Evolutionary conservation across 2,113 vertebrate genomes (phyloP).

Genomic region (Xyrauchen texanus): DNA sequence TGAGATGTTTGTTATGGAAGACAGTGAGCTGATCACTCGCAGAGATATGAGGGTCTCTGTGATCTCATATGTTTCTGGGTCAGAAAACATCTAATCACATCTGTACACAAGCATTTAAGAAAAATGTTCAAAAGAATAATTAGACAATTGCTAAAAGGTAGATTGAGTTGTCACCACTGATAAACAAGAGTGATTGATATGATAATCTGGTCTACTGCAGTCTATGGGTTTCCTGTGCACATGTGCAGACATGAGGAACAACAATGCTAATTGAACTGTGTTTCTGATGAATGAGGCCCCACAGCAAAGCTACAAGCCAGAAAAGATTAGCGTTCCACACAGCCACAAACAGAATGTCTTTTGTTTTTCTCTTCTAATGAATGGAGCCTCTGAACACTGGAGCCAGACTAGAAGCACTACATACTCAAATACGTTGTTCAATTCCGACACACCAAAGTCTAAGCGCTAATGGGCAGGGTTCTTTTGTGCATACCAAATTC

Average conservation of each 20-base stretch:
- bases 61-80: slow-evolving; percentile 1
- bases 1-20: background rate
- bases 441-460: background rate
- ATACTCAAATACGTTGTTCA: background rate
- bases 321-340: slow-evolving; percentile 77
- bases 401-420: slow-evolving; percentile 36
- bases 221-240: slow-evolving; percentile 49
- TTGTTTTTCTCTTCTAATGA: slow-evolving; percentile 76
- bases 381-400: slow-evolving; percentile 63
- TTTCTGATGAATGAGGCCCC: slow-evolving; percentile 56
- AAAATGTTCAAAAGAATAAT: background rate
- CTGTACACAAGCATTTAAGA: background rate
- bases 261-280: slow-evolving; percentile 47
- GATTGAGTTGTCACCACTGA: background rate
- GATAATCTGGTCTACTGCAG: slow-evolving; percentile 24
- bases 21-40: background rate
- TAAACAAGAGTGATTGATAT: background rate
- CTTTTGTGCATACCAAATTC: background rate
- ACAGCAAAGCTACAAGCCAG: slow-evolving; percentile 74
- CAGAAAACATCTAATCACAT: slow-evolving; percentile 27
- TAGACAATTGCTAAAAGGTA: background rate
- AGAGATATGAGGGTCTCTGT: background rate
- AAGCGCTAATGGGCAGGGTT: background rate
- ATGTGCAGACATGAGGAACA: slow-evolving; percentile 58
- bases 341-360: slow-evolving; percentile 73